Percentiles rank a stretch among this genome's conserved stretches.
Conservation (phyloP, 1,140 invertebrate genomes). For the Bilobella aurantiaca region DNA sequence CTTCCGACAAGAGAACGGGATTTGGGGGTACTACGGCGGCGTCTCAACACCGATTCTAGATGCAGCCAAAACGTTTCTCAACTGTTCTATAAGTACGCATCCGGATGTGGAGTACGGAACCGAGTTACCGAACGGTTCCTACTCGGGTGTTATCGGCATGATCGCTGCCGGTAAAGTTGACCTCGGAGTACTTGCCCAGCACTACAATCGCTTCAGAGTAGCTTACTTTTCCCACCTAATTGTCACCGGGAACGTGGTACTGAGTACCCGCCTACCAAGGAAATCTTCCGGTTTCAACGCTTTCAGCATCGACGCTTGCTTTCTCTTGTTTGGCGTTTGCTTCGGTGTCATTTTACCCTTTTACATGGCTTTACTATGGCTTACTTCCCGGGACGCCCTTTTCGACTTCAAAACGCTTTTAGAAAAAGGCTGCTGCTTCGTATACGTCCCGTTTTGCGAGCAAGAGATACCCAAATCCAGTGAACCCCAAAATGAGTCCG, state of each 20-base stretch:
- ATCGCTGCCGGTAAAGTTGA: not conserved
- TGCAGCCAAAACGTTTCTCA: not conserved
- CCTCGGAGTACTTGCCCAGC: not conserved
- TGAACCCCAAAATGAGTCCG: not conserved
- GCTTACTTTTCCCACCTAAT: not conserved
- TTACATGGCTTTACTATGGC: not conserved
- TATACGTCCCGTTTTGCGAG: not conserved
- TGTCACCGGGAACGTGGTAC: not conserved
- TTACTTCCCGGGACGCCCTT: not conserved
- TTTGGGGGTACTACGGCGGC: not conserved
- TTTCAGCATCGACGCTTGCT: not conserved
- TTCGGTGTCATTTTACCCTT: not conserved
- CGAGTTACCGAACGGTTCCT: not conserved
- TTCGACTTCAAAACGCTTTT: not conserved
- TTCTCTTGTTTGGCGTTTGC: not conserved
- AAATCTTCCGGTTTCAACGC: not conserved
- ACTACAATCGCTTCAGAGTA: not conserved
- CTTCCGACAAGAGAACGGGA: not conserved
- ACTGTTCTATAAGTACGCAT: not conserved
- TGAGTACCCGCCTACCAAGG: not conserved
- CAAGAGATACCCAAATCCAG: not conserved
- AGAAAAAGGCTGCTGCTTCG: not conserved
- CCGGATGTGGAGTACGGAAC: not conserved
- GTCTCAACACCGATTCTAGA: not conserved
- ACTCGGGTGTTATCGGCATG: not conserved